These are phyloP conservation scores for Nestor notabilis DNA, from an alignment of 2,113 vertebrate genomes.

Conservation along the genomic window DNA sequence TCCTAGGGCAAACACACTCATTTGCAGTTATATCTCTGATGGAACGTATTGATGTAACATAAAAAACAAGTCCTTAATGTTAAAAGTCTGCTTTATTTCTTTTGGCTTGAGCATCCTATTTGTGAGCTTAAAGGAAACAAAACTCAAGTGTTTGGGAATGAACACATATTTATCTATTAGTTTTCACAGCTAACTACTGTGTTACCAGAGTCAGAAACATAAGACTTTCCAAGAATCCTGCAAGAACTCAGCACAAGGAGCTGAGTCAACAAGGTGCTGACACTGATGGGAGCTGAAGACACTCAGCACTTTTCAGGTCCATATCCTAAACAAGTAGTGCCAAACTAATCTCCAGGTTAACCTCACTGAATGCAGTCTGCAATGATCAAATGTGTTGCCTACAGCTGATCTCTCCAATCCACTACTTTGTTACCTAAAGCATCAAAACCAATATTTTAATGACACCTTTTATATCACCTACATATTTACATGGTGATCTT, in stretches of 20 bases:
- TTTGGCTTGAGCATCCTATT: background rate
- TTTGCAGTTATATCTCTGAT: background rate
- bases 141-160: background rate
- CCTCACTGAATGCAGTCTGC: background rate
- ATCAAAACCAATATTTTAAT: background rate
- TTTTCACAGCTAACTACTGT: background rate
- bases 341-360: background rate
- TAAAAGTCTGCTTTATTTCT: background rate
- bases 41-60: background rate
- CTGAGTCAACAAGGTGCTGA: background rate
- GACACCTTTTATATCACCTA: background rate
- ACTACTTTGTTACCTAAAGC: background rate
- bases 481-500: background rate
- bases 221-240: constrained; percentile 5
- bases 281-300: background rate
- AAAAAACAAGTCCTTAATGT: background rate
- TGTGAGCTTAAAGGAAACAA: constrained; percentile 7
- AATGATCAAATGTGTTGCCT: background rate
- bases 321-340: background rate
- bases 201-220: background rate
- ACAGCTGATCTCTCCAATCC: background rate
- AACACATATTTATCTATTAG: constrained; percentile 1
- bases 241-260: background rate
- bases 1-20: background rate
- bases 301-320: background rate